These are phyloP conservation scores for Chrysomallon squamiferum DNA, from an alignment of 1,140 invertebrate genomes.

Conservation along the genomic window DNA sequence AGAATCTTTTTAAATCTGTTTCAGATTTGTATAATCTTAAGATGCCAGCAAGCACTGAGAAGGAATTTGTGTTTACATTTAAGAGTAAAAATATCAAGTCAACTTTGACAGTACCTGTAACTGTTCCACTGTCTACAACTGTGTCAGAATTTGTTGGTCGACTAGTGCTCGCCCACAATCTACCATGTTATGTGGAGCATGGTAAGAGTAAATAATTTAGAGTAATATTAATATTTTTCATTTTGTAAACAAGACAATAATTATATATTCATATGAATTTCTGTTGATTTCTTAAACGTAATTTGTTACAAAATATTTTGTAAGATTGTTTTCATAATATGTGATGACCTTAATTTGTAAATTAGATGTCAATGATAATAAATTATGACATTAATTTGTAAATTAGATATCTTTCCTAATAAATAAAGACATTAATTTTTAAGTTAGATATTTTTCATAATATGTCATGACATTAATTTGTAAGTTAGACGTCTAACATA, in stretches of 20 bases:
- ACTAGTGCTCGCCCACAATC: conserved; percentile 73
- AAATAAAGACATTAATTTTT: too few relatives aligned
- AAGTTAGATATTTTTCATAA: too few relatives aligned
- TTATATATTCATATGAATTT: background rate
- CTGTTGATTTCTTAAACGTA: background rate
- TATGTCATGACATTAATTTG: too few relatives aligned
- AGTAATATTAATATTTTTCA: too few relatives aligned
- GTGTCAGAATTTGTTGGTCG: conserved; percentile 72
- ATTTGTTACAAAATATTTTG: background rate
- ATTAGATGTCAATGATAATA: too few relatives aligned
- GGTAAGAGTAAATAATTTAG: conserved; percentile 55
- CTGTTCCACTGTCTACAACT: conserved; percentile 40
- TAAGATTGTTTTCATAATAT: background rate
- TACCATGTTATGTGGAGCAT: conserved; percentile 74
- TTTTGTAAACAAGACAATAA: background rate
- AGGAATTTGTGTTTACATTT: conserved; percentile 55
- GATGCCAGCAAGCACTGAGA: conserved; percentile 16
- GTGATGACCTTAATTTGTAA: too few relatives aligned
- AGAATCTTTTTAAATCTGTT: too few relatives aligned
- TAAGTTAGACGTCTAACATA: too few relatives aligned
- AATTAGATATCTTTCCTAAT: too few relatives aligned
- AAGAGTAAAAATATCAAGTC: conserved; percentile 40
- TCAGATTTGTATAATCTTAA: too few relatives aligned
- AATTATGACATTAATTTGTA: too few relatives aligned
- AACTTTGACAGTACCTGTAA: conserved; percentile 43